Base-by-base conservation (phyloP, 2,888 invertebrate species). In the Caenorhabditis sp. region DNA sequence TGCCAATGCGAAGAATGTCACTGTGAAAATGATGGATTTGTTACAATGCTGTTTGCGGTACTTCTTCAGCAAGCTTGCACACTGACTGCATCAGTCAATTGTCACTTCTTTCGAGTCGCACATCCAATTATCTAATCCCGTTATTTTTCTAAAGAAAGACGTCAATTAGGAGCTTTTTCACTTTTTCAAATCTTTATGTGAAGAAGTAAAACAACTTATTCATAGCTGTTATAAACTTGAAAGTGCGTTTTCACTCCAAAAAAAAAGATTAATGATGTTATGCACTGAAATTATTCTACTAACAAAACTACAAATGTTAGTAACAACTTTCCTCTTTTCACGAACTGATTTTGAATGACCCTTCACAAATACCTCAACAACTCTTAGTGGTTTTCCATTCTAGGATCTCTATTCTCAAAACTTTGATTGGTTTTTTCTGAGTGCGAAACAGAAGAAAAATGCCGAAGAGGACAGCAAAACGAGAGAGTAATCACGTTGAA, bases 11-110 rank as follows among this genome's bases (percentile, higher is more conserved):
- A 26, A 41, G 50, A 50, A 72, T 39, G 50, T 50, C 43, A 27
- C 46, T 53, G 50, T 39, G 56, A 59, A 68, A 58, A 68, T 68
- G 68, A 68, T 68, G 17, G 68, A 68, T 68, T 26, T 58, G 43
- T 59, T 59, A 68, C 68, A 68, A 39, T 48, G 20, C 26, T 39
- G 20, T 20, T 24, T 11, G 24, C 35, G 2, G 35, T 9, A 30
- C 35, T 7, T 13, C 2, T 9, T 2, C 6, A 35, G 13, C 4
- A 35, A 35, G 13, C 13, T 13, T 35, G 6, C 9, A 9, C 35
- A 3, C 13, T 35, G 30, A 5, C 9, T 9, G 35, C 13, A 9
- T 35, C 35, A 35, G 35, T 35, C 4, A 35, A 35, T 35, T 43
- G 22, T 53, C 53, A 53, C 43, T 35, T 65, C 26, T 55, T 55